phyloP scores from a whole-genome alignment of 2,113 vertebrate species.

The Bos javanicus region DNA sequence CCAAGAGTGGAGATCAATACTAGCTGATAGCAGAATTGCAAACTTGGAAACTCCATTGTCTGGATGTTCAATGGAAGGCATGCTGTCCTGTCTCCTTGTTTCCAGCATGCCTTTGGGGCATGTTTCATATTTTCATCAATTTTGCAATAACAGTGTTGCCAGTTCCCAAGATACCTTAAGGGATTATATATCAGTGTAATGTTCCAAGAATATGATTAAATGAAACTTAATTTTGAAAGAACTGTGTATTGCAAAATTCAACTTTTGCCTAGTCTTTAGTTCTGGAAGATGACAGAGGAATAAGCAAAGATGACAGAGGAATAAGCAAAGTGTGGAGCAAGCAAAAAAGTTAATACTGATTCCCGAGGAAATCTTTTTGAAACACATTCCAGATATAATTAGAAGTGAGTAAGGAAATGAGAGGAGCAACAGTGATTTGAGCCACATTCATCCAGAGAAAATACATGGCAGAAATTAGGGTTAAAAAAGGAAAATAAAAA shows the following conservation, averaged over 20 bases:
- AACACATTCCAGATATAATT: neutral
- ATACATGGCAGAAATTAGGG: neutral
- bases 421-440: neutral
- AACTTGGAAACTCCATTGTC: neutral
- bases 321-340: neutral
- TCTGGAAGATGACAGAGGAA: neutral
- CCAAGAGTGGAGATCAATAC: neutral
- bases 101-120: neutral
- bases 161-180: constrained; percentile 31
- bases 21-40: neutral
- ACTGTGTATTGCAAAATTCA: constrained; percentile 44
- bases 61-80: neutral
- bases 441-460: neutral
- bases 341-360: neutral
- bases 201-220: constrained; percentile 46
- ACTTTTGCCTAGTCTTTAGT: constrained; percentile 23
- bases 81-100: neutral
- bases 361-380: neutral
- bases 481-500: neutral
- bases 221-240: constrained; percentile 31
- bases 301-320: neutral
- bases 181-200: constrained; percentile 29
- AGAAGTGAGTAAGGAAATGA: constrained; percentile 23
- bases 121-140: neutral
- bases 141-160: constrained; percentile 38